Evolutionary conservation across 1,140 invertebrate genomes (phyloP).

Genomic region (Cephus cinctus): DNA sequence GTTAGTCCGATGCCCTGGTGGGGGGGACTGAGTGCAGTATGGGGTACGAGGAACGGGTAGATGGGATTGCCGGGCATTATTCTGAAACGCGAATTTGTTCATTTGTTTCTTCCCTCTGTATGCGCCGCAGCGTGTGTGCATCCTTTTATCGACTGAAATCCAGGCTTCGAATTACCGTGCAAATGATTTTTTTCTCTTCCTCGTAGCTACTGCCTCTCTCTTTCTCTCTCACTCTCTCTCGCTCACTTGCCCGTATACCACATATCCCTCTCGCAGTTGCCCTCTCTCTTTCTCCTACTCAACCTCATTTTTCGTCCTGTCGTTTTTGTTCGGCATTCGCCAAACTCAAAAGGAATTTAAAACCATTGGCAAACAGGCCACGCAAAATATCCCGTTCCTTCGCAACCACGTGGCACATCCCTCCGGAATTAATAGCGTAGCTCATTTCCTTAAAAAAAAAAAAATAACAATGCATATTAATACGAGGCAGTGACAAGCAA

Average conservation of each 20-base stretch:
- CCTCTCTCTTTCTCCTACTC: neutral
- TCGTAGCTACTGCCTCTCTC: slow-evolving; percentile 24
- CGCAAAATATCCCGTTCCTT: too few species aligned
- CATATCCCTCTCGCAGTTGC: slow-evolving; percentile 14
- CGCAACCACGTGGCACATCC: too few species aligned
- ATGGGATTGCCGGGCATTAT: slow-evolving; percentile 57
- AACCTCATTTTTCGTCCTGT: too few species aligned
- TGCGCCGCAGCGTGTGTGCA: slow-evolving; percentile 52
- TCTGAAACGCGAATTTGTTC: slow-evolving; percentile 58
- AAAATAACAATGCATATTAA: too few species aligned
- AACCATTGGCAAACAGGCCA: slow-evolving; percentile 44
- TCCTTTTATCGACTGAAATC: slow-evolving; percentile 58
- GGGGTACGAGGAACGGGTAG: slow-evolving; percentile 33
- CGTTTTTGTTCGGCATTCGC: slow-evolving; percentile 20
- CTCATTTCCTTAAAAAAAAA: too few species aligned
- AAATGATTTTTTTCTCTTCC: slow-evolving; percentile 57
- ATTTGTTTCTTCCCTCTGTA: slow-evolving; percentile 58
- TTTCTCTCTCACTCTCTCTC: slow-evolving; percentile 22
- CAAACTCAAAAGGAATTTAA: slow-evolving; percentile 55
- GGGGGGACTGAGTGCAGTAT: slow-evolving; percentile 23
- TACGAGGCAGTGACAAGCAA: too few species aligned
- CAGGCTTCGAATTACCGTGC: slow-evolving; percentile 59
- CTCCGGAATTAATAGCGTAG: too few species aligned
- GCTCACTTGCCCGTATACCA: neutral
- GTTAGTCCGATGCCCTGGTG: slow-evolving; percentile 13